phyloP scores from a whole-genome alignment of 2,888 invertebrate species.

The Acrocyrtus sp. region DNA sequence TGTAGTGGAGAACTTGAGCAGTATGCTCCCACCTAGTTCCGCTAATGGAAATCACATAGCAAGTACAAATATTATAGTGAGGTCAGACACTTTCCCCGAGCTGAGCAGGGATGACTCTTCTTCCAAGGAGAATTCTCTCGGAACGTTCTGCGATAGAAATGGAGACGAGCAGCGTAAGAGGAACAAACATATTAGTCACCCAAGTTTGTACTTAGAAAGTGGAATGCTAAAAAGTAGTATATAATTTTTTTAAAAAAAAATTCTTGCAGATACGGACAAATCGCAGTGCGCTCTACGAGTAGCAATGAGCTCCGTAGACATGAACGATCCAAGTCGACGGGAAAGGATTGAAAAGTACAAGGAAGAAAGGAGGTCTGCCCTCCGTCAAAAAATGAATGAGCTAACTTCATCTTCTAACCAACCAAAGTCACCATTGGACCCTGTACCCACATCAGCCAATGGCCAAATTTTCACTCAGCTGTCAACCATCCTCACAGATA shows the following conservation, averaged over 20 bases:
- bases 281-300: conserved; percentile 57
- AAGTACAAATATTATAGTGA: conserved; percentile 49
- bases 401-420: conserved; percentile 44
- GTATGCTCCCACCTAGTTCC: conserved; percentile 18
- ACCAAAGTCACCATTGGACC: conserved; percentile 39
- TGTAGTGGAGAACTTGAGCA: conserved; percentile 50
- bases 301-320: conserved; percentile 64
- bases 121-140: conserved; percentile 60
- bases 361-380: conserved; percentile 85
- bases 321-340: conserved; percentile 73
- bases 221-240: too few relatives aligned
- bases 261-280: conserved; percentile 55
- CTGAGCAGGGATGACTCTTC: conserved; percentile 58
- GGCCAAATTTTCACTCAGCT: not conserved
- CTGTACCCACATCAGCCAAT: too few relatives aligned
- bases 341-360: conserved; percentile 91
- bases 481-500: conserved; percentile 17
- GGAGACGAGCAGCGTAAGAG: conserved; percentile 28
- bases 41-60: not conserved
- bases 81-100: conserved; percentile 63
- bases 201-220: too few relatives aligned
- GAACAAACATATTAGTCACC: not conserved
- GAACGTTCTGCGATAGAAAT: conserved; percentile 5
- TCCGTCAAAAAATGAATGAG: conserved; percentile 83
- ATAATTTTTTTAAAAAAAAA: too few relatives aligned